A percentile compares a stretch with the other conserved stretches of the same genome.
These are phyloP conservation scores for Caenorhabditis macrosperma DNA, from an alignment of 2,888 invertebrate genomes.

Conservation along the genomic window DNA sequence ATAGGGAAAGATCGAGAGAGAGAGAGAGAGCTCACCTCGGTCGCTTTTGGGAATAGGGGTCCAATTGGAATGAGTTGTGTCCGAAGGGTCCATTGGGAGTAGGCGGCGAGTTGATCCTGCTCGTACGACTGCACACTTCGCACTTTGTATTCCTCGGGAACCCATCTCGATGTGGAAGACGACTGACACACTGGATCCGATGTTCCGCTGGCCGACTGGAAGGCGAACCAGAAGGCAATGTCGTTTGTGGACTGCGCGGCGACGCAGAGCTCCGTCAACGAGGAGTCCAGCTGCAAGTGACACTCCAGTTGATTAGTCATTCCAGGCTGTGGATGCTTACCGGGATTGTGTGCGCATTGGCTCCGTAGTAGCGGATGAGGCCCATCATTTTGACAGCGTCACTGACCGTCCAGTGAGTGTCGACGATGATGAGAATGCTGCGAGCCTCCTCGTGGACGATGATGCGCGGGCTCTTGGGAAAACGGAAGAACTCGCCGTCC, in stretches of 20 bases:
- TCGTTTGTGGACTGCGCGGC: slow-evolving; percentile 64
- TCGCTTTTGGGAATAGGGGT: slow-evolving; percentile 62
- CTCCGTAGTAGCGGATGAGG: slow-evolving; percentile 59
- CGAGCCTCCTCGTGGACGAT: slow-evolving; percentile 58
- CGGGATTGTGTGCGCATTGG: slow-evolving; percentile 60
- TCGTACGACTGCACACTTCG: slow-evolving; percentile 47
- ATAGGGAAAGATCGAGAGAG: no score
- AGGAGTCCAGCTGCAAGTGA: slow-evolving; percentile 62
- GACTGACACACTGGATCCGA: slow-evolving; percentile 51
- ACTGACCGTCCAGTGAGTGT: slow-evolving; percentile 62
- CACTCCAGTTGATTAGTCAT: no score
- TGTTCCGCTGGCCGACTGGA: slow-evolving; percentile 62
- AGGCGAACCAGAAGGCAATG: slow-evolving; percentile 63
- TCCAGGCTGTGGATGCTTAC: no score
- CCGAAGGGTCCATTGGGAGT: slow-evolving; percentile 61
- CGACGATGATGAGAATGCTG: slow-evolving; percentile 60
- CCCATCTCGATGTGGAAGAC: slow-evolving; percentile 41
- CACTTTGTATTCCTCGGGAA: slow-evolving; percentile 39
- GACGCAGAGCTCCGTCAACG: slow-evolving; percentile 62
- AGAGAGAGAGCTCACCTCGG: slow-evolving; percentile 58
- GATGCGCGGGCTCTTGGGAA: slow-evolving; percentile 49
- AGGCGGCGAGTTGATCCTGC: slow-evolving; percentile 48
- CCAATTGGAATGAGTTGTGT: slow-evolving; percentile 64
- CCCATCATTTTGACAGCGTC: slow-evolving; percentile 57
- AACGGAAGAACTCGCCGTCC: slow-evolving; percentile 64